These are phyloP conservation scores for Echinarachnius parma DNA, from an alignment of 53 echinoderm and acorn worm species.

Conservation along the genomic window DNA sequence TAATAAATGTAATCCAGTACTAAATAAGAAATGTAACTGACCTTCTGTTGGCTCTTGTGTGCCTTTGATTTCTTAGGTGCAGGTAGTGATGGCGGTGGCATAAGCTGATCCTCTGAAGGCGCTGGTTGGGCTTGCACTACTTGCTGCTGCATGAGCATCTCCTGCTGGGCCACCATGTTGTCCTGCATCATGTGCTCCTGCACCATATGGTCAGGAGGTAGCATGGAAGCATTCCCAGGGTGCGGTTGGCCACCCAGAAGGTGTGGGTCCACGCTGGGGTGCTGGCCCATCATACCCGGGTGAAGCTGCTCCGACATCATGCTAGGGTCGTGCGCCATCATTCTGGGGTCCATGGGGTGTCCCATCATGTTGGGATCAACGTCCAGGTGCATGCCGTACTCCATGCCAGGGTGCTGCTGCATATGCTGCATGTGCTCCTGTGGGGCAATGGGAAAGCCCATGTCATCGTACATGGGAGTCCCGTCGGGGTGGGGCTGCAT, in stretches of 20 bases:
- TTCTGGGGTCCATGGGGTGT: constrained; percentile 26
- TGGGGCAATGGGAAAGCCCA: constrained; percentile 21
- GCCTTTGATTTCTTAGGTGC: constrained; percentile 15
- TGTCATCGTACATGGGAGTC: constrained; percentile 31
- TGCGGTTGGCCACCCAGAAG: constrained; percentile 15
- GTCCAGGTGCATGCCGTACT: constrained; percentile 15
- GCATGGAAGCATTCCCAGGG: constrained; percentile 46
- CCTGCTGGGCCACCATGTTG: constrained; percentile 52
- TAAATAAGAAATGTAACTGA: constrained; percentile 24
- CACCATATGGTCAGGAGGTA: constrained; percentile 45
- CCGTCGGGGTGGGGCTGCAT: not conserved
- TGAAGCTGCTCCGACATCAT: constrained; percentile 6
- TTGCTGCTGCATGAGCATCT: constrained; percentile 14
- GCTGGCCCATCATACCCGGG: constrained; percentile 2
- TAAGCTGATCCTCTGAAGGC: constrained; percentile 30
- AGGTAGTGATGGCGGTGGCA: constrained; percentile 29
- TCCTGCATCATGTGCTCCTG: constrained; percentile 45
- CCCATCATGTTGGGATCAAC: constrained; percentile 24
- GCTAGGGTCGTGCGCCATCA: constrained; percentile 19
- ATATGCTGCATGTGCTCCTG: constrained; percentile 15
- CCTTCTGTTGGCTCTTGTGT: constrained; percentile 22
- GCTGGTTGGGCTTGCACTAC: constrained; percentile 39
- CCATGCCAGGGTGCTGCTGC: constrained; percentile 4
- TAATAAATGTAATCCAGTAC: too few relatives aligned
- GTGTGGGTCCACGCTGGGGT: constrained; percentile 44